Conservation (phyloP, 2,113 vertebrate genomes). For the Morphnarchus princeps region DNA sequence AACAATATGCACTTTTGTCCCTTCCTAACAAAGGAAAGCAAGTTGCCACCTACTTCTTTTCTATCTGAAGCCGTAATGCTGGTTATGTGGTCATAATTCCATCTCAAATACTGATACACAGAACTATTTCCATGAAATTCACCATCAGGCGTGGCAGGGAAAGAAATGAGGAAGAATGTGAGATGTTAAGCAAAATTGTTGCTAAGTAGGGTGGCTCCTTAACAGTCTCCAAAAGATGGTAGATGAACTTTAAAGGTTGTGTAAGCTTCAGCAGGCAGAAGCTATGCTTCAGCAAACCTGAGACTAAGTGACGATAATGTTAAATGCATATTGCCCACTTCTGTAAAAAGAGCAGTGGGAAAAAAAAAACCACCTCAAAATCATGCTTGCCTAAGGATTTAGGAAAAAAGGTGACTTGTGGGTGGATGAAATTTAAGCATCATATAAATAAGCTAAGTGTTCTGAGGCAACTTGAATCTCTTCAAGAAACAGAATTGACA, state of each 20-base stretch:
- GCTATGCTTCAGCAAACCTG: conserved; percentile 21
- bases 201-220: background rate
- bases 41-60: background rate
- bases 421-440: conserved; percentile 49
- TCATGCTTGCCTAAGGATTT: conserved; percentile 47
- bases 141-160: background rate
- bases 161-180: background rate
- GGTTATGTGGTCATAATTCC: background rate
- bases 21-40: background rate
- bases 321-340: conserved; percentile 34
- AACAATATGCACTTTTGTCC: background rate
- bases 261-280: background rate
- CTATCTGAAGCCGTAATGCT: fast-evolving
- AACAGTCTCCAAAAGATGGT: background rate
- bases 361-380: background rate
- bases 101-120: background rate
- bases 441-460: conserved; percentile 50
- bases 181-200: background rate
- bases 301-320: conserved; percentile 3
- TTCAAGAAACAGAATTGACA: background rate
- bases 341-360: conserved; percentile 8
- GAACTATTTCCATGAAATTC: background rate
- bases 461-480: background rate
- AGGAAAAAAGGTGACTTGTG: conserved; percentile 53
- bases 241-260: conserved; percentile 24